These are phyloP conservation scores for Nematolebias whitei DNA, from an alignment of 2,113 vertebrate genomes.

Conservation along the genomic window DNA sequence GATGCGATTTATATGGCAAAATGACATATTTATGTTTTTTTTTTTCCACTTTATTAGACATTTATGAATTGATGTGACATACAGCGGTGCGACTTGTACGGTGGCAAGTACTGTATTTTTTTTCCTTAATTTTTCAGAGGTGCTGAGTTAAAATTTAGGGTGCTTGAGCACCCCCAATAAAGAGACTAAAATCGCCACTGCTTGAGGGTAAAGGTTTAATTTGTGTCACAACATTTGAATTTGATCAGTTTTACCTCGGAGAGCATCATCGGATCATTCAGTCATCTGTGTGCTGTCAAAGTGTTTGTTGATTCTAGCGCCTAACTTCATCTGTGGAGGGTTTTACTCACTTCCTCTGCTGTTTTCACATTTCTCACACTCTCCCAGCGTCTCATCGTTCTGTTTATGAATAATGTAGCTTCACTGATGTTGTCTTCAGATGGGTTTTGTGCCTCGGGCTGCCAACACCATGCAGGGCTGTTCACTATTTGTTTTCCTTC, in stretches of 20 bases:
- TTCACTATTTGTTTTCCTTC: slow-evolving; percentile 35
- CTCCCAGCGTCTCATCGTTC: slow-evolving; percentile 36
- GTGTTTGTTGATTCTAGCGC: not conserved
- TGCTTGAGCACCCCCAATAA: too few species aligned
- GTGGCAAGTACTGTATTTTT: too few species aligned
- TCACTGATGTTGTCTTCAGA: slow-evolving; percentile 56
- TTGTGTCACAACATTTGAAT: not conserved
- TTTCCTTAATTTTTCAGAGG: too few species aligned
- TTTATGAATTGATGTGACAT: too few species aligned
- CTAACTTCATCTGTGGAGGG: not conserved
- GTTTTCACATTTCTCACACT: slow-evolving; percentile 37
- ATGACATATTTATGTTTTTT: too few species aligned
- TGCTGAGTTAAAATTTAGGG: too few species aligned
- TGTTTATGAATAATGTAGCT: slow-evolving; percentile 60
- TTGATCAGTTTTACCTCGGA: not conserved
- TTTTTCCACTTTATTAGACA: too few species aligned
- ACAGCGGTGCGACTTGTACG: too few species aligned
- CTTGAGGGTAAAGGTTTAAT: not conserved
- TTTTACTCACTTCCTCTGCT: slow-evolving; percentile 7
- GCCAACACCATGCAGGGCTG: slow-evolving; percentile 28
- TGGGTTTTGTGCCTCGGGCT: slow-evolving; percentile 52
- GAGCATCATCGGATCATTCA: slow-evolving; percentile 1
- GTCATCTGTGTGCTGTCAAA: not conserved
- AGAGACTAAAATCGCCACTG: too few species aligned
- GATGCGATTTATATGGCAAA: too few species aligned